Evolutionary conservation across 2,113 vertebrate species (phyloP).

Genomic region (Tetraodon nigroviridis): DNA sequence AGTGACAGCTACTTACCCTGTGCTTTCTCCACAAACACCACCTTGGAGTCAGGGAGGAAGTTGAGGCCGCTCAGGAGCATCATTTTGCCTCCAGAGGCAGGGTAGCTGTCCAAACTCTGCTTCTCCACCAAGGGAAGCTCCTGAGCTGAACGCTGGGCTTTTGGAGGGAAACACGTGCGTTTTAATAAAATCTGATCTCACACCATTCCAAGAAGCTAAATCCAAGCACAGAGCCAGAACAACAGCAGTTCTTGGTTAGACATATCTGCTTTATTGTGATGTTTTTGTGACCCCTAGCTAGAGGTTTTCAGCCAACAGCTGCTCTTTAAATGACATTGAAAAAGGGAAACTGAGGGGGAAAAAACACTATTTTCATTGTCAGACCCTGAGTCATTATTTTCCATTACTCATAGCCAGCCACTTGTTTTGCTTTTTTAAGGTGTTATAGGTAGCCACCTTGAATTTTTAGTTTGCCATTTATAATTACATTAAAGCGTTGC

Average conservation of each 20-base stretch:
- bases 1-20: slow-evolving; percentile 79
- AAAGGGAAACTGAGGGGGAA: slow-evolving; percentile 14
- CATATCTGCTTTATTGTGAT: slow-evolving; percentile 57
- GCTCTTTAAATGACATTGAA: slow-evolving; percentile 36
- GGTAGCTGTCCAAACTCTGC: slow-evolving; percentile 87
- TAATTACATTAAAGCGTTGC: no score
- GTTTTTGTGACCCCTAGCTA: slow-evolving; percentile 46
- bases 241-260: slow-evolving; percentile 46
- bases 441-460: slow-evolving; percentile 10
- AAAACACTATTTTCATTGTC: slow-evolving; percentile 35
- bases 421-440: slow-evolving; percentile 36
- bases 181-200: slow-evolving; percentile 32
- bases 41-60: slow-evolving; percentile 94
- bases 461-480: neutral
- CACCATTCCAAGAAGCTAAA: slow-evolving; percentile 35
- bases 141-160: slow-evolving; percentile 95
- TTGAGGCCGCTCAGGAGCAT: slow-evolving; percentile 92
- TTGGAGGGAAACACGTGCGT: slow-evolving; percentile 26
- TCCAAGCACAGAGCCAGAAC: slow-evolving; percentile 25
- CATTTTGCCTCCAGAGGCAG: slow-evolving; percentile 87
- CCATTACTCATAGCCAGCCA: slow-evolving; percentile 26
- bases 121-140: slow-evolving; percentile 97
- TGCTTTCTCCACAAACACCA: slow-evolving; percentile 96
- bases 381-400: slow-evolving; percentile 25
- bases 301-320: slow-evolving; percentile 46